Evolutionary conservation across 2,113 vertebrate genomes (phyloP).

Genomic region (Lates calcarifer): DNA sequence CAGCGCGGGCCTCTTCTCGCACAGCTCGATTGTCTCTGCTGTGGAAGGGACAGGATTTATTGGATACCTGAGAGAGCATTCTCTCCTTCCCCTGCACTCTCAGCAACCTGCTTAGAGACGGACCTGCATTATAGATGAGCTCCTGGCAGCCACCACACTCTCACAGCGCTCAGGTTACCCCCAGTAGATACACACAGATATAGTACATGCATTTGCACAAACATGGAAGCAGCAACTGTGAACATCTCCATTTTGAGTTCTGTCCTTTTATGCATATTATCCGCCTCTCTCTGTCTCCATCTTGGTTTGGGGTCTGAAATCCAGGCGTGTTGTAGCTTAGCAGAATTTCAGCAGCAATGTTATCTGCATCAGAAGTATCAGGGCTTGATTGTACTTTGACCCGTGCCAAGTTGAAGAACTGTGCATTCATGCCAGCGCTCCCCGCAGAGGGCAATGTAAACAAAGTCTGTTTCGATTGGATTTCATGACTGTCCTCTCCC

Average conservation of each 20-base stretch:
- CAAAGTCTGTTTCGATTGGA: slow-evolving; percentile 11
- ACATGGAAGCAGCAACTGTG: slow-evolving; percentile 35
- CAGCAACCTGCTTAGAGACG: slow-evolving; percentile 79
- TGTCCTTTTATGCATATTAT: neutral
- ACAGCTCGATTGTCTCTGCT: slow-evolving; percentile 77
- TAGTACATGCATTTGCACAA: slow-evolving; percentile 44
- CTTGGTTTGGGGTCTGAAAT: neutral
- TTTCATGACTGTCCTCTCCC: slow-evolving; percentile 10
- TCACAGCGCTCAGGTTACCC: slow-evolving; percentile 80
- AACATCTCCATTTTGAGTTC: slow-evolving; percentile 10
- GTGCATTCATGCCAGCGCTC: slow-evolving; percentile 1
- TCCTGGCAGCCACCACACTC: slow-evolving; percentile 77
- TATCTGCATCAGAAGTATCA: slow-evolving; percentile 16
- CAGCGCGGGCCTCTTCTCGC: slow-evolving; percentile 60
- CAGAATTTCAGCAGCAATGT: neutral
- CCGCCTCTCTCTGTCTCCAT: neutral
- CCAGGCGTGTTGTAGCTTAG: neutral
- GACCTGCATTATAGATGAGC: slow-evolving; percentile 85
- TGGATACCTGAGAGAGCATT: slow-evolving; percentile 83
- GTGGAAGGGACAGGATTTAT: slow-evolving; percentile 80
- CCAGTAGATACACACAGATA: slow-evolving; percentile 58
- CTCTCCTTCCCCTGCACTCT: slow-evolving; percentile 85
- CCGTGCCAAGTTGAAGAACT: slow-evolving; percentile 18
- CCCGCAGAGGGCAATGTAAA: slow-evolving; percentile 25
- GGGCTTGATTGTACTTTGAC: slow-evolving; percentile 40